Conservation (phyloP, 2,888 invertebrate species). For the Agonopterix arenella region DNA sequence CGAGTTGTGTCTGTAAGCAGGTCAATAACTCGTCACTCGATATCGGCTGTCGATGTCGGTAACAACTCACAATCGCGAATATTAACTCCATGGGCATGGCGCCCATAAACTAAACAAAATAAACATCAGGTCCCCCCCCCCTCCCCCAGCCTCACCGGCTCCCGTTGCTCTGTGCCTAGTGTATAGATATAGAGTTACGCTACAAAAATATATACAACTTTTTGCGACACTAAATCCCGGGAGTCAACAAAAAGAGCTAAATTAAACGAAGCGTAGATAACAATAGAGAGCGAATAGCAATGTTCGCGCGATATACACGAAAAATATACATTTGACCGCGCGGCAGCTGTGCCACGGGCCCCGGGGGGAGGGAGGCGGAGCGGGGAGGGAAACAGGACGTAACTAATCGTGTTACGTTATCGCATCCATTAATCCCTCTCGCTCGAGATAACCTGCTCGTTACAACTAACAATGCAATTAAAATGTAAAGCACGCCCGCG, state of each 20-base stretch:
- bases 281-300: conserved; percentile 15
- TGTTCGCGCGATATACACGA: conserved; percentile 8
- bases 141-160: no score
- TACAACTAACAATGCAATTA: conserved; percentile 21
- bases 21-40: no score
- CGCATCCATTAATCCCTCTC: conserved; percentile 12
- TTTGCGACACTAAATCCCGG: conserved; percentile 14
- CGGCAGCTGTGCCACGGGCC: conserved; percentile 4
- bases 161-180: not conserved
- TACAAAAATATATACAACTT: conserved; percentile 10
- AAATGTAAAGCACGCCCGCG: conserved; percentile 16
- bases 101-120: no score
- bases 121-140: no score
- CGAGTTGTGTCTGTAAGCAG: no score
- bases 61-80: no score
- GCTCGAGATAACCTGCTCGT: conserved; percentile 18
- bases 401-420: conserved; percentile 20
- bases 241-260: conserved; percentile 17
- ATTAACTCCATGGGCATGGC: no score
- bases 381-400: not conserved
- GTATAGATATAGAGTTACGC: not conserved
- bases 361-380: not conserved
- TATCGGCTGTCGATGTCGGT: no score
- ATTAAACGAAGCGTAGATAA: conserved; percentile 18
- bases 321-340: conserved; percentile 8